phyloP scores from a whole-genome alignment of 2,113 vertebrate genomes.

The Thamnophis sirtalis region DNA sequence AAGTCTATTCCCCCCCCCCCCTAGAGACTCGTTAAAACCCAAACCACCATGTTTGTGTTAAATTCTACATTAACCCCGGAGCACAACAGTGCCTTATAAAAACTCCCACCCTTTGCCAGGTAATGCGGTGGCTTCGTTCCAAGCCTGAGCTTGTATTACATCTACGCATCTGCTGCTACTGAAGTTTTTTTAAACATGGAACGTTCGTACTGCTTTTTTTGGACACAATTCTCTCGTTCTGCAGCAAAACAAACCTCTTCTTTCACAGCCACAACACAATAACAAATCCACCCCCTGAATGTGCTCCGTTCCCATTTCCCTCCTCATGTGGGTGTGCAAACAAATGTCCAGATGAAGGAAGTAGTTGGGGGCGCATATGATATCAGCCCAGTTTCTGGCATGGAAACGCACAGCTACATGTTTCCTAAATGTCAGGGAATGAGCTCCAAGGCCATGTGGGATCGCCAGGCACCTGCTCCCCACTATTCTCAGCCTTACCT shows the following conservation, averaged over 20 bases:
- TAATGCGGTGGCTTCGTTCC: background rate
- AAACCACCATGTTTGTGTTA: background rate
- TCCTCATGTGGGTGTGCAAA: conserved; percentile 64
- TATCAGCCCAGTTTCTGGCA: conserved; percentile 69
- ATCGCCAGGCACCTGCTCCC: conserved; percentile 74
- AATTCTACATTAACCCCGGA: background rate
- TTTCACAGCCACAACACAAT: conserved; percentile 57
- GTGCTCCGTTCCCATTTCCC: conserved; percentile 60
- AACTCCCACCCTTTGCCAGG: background rate
- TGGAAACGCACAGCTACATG: conserved; percentile 54
- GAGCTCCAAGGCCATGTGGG: conserved; percentile 57
- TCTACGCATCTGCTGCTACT: conserved; percentile 2
- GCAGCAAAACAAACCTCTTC: conserved; percentile 57
- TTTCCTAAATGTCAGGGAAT: conserved; percentile 74
- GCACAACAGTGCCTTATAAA: background rate
- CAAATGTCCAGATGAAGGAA: conserved; percentile 63
- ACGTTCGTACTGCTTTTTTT: conserved; percentile 52
- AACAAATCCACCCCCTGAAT: conserved; percentile 58
- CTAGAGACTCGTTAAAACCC: background rate
- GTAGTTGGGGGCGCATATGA: conserved; percentile 64
- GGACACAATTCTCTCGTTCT: conserved; percentile 51
- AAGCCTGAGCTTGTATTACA: background rate
- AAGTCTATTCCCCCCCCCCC: background rate
- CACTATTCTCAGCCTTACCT: conserved; percentile 55
- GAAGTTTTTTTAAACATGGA: conserved; percentile 45